Evolutionary conservation across 2,797 vertebrate genomes (phyloP).

Genomic region (Sphenodon punctatus): DNA sequence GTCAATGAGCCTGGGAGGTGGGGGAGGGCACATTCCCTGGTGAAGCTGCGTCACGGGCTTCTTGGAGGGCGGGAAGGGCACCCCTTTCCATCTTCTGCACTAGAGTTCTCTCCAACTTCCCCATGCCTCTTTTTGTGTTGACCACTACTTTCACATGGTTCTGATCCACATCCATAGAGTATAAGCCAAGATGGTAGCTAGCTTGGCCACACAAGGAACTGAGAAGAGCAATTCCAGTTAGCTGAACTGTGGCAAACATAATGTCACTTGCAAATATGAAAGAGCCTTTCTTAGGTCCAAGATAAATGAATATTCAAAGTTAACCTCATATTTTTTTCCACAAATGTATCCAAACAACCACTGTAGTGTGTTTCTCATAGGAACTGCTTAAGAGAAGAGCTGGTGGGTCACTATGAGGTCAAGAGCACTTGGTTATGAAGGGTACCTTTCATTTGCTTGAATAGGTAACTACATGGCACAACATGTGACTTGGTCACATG

Average conservation of each 20-base stretch:
- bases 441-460: neutral
- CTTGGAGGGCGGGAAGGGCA: too few species aligned
- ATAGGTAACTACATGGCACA: neutral
- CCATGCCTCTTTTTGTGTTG: neutral
- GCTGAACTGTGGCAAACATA: neutral
- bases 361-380: neutral
- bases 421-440: constrained; percentile 10
- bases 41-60: too few species aligned
- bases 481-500: rapidly evolving
- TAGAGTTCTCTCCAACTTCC: too few species aligned
- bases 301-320: neutral
- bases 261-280: neutral
- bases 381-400: neutral
- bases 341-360: neutral
- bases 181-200: neutral
- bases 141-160: neutral
- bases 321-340: neutral
- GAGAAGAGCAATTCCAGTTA: constrained; percentile 2
- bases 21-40: too few species aligned
- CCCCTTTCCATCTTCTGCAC: too few species aligned
- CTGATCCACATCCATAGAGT: neutral
- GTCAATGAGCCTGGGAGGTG: too few species aligned
- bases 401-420: neutral
- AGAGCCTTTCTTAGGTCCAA: neutral
- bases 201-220: neutral